phyloP scores from a whole-genome alignment of 2,888 invertebrate species.

The Pomacea canaliculata region DNA sequence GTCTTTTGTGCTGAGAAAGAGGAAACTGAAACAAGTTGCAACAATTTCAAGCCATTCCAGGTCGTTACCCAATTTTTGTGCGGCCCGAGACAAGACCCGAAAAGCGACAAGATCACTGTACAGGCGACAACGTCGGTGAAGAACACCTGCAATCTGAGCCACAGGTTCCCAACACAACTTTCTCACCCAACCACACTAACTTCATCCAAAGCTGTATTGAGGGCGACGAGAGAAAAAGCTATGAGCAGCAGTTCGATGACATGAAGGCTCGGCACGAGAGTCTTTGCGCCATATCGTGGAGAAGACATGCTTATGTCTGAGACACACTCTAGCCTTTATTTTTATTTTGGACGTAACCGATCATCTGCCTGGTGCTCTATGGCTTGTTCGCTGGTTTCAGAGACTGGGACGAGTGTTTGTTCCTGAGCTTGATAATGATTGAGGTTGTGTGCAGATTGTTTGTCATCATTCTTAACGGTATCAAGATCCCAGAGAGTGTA shows the following conservation, averaged over 20 bases:
- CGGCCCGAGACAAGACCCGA: neutral
- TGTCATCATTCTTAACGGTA: neutral
- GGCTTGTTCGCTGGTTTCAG: neutral
- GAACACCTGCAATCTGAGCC: no score
- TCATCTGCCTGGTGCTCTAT: neutral
- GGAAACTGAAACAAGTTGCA: no score
- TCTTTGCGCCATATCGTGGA: neutral
- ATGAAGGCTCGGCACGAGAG: neutral
- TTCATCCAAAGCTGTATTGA: no score
- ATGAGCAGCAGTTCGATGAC: neutral
- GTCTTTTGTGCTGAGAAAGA: no score
- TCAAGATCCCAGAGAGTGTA: neutral
- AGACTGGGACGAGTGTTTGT: neutral
- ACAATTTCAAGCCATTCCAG: neutral
- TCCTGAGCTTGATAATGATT: neutral
- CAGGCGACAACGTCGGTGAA: neutral
- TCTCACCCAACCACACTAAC: no score
- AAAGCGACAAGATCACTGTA: no score
- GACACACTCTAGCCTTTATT: neutral
- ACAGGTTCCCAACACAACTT: no score
- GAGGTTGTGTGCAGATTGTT: neutral
- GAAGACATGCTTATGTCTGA: neutral
- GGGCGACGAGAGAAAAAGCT: no score
- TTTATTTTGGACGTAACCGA: neutral
- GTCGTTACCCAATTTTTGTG: neutral